Conservation (phyloP, 2,888 invertebrate species). For the Mylabris sibirica region DNA sequence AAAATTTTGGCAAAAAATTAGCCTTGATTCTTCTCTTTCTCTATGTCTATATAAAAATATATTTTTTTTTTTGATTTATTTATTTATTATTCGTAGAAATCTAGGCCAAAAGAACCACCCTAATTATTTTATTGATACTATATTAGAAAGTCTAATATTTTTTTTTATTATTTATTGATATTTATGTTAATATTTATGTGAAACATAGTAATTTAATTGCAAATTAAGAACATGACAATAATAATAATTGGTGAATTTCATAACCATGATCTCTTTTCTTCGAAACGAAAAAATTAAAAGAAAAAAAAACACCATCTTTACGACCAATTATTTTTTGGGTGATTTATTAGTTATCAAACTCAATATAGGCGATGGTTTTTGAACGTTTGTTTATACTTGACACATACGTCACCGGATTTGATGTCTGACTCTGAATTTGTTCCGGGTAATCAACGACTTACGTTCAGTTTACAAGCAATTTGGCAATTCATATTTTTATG, state of each 20-base stretch:
- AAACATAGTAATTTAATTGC: not conserved
- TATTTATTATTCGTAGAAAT: not conserved
- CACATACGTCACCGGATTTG: no score
- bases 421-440: no score
- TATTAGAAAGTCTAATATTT: not conserved
- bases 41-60: no score
- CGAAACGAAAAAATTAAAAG: not conserved
- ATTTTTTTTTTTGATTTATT: not conserved
- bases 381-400: no score
- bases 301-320: no score
- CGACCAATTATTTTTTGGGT: not conserved
- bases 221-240: constrained; percentile 1
- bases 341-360: not conserved
- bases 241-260: constrained; percentile 11
- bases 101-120: constrained; percentile 19
- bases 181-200: constrained; percentile 7
- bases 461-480: no score
- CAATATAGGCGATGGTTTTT: not conserved
- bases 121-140: not conserved
- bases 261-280: constrained; percentile 17
- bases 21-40: not conserved
- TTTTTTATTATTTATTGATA: constrained; percentile 1
- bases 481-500: no score
- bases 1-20: not conserved
- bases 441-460: no score